Evolutionary conservation across 2,888 invertebrate genomes (phyloP), one percentile per base, ranked within the genome.

Genomic region (Nemotelus pantherinus): DNA sequence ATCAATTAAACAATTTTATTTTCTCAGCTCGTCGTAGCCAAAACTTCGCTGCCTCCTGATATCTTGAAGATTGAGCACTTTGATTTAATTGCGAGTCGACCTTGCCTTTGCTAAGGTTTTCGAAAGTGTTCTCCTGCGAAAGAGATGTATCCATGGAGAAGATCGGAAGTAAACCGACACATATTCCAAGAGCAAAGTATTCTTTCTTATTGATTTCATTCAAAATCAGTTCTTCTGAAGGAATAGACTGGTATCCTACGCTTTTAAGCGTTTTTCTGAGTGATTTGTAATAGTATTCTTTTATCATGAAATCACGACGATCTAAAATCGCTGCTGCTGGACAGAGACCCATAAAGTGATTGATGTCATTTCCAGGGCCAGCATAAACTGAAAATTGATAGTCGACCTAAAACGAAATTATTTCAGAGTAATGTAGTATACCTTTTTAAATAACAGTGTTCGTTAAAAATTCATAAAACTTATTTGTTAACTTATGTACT

Each of bases 301-400:
- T 81, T 25, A 87, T 82, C 0, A 88, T 80, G 10, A 81, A 80
- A 10, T 84, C 82, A 0, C 85, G 82, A 55, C 83, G 81, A 0
- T 80, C 79, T 25, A 25, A 25, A 1, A 85, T 84, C 25, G 85
- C 83, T 53, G 85, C 80, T 53, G 84, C 82, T 2, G 85, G 80
- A 80, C 87, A 87, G 3, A 87, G 87, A 44, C 84, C 84, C 0
- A 88, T 79, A 53, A 88, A 88, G 77, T 88, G 88, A 64, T 86
- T 87, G 3, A 87, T 78, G 80, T 87, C 88, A 41, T 86, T 84
- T 2, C 87, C 88, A 6, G 84, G 83, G 70, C 86, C 87, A 25
- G 84, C 83, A 68, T 85, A 86, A 72, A 83, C 86, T 50, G 85
- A 83, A 58, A 86, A 81, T 80, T 87, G 88, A 64, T 86, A 87